Base-by-base conservation (phyloP, 2,797 vertebrate genomes). In the Heliangelus exortis region DNA sequence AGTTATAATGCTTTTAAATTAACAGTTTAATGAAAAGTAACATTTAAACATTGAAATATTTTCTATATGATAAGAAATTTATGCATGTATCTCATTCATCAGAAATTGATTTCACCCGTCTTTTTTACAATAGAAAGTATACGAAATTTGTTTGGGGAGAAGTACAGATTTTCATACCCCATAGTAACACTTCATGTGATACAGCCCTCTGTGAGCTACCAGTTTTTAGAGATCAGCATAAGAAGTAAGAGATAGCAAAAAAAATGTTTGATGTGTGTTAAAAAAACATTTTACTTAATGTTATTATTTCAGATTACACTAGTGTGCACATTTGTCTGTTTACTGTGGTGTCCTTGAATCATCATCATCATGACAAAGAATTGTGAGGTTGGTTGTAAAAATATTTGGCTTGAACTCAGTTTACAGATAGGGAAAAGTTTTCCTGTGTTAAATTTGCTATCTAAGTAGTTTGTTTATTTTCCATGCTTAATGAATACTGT, bases 381-480 rank as follows among this genome's bases (percentile, higher is more conserved):
- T 45, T 74, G 20, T 87, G 55, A 91, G 61, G 84, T 92, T 68
- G 80, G 7, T 83, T 89, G 50, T 74, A 85, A 93, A 89, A 93
- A 84, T 80, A 75, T 80, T 96, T 95, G 26, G 4, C 53, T 85
- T 76, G 68, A 94, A 39, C 61, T 45, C 39, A 87, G 29, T 53
- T 83, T 71, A 45, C 47, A 87, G 71, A 31, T 58, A 69, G 69
- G 48, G 48, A 33, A 75, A 76, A 48, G 66, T 86, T 43, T 89
- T 57, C 20, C 34, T 79, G 14, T 68, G 15, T 53, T 92, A 91
- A 91, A 75, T 79, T 95, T 95, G 55, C 25, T 92, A 13, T 87
- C 73, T 59, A 61, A 86, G 75, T 73, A 80, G 28, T 47, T 84
- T 47, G 39, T 87, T 84, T 92, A 84, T 74, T 90, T 93, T 75